Conservation (phyloP, 2,888 invertebrate genomes). For the Aradus depressus region DNA sequence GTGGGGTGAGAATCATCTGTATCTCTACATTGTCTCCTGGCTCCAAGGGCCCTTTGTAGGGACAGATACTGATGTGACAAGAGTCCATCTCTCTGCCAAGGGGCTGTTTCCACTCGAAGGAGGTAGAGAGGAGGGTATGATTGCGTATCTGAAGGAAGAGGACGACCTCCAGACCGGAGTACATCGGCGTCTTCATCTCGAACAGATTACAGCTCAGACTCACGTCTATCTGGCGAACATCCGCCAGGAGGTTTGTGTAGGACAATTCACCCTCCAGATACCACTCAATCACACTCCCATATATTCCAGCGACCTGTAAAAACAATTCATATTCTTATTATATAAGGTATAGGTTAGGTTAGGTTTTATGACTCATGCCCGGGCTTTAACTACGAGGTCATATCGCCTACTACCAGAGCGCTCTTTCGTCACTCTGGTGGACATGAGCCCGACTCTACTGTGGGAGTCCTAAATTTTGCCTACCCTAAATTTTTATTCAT, state of each 20-base stretch:
- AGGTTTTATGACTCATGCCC: no score
- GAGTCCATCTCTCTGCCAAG: not conserved
- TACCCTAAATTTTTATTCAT: no score
- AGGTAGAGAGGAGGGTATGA: not conserved
- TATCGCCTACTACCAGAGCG: no score
- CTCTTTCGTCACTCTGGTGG: no score
- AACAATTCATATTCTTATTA: no score
- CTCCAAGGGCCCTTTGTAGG: not conserved
- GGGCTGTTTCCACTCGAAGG: not conserved
- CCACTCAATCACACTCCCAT: not conserved
- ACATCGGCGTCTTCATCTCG: not conserved
- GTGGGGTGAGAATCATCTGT: not conserved
- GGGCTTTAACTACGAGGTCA: no score
- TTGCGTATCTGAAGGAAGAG: not conserved
- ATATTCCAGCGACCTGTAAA: no score
- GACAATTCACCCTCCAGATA: not conserved
- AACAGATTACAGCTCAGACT: not conserved
- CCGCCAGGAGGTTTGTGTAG: not conserved
- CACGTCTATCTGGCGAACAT: not conserved
- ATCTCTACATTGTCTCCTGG: not conserved
- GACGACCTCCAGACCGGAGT: not conserved
- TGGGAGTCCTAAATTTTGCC: no score
- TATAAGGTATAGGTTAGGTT: no score
- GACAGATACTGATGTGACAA: not conserved
- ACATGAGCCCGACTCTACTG: no score